These are phyloP conservation scores for Orius insidiosus DNA, from an alignment of 1,140 invertebrate genomes.

Conservation along the genomic window DNA sequence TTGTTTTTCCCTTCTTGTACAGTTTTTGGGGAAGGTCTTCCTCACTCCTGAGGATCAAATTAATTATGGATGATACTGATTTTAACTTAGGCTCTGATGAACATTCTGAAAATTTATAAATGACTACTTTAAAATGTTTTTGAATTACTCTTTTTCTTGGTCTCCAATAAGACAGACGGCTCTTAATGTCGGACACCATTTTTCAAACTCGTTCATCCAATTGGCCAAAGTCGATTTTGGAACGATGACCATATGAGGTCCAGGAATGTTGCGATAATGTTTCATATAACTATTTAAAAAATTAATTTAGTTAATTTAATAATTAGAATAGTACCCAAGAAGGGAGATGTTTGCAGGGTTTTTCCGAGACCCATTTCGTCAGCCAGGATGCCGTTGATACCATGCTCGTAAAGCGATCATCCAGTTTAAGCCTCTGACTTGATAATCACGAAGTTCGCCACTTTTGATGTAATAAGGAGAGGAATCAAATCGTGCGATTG, in stretches of 20 bases:
- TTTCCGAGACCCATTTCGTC: slow-evolving; percentile 99
- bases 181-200: slow-evolving; percentile 87
- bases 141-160: slow-evolving; percentile 72
- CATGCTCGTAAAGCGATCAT: slow-evolving; percentile 98
- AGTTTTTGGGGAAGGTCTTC: too few relatives aligned
- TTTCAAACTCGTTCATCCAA: slow-evolving; percentile 97
- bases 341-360: slow-evolving; percentile 95
- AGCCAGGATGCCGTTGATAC: slow-evolving; percentile 97
- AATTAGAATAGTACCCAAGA: slow-evolving; percentile 40
- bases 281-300: slow-evolving; percentile 80
- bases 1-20: too few relatives aligned
- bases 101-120: too few relatives aligned
- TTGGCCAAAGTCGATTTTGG: slow-evolving; percentile 97
- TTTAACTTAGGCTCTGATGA: too few relatives aligned
- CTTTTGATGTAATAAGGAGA: slow-evolving; percentile 78
- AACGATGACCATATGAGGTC: slow-evolving; percentile 98
- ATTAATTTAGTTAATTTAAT: too few relatives aligned
- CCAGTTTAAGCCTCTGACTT: slow-evolving; percentile 97
- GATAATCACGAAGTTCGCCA: slow-evolving; percentile 95
- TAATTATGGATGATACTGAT: too few relatives aligned
- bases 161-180: slow-evolving; percentile 95
- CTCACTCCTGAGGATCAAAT: too few relatives aligned
- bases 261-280: slow-evolving; percentile 83
- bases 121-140: too few relatives aligned
- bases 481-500: slow-evolving; percentile 74